These are phyloP conservation scores for Sminthurides aquaticus DNA, from an alignment of 2,888 invertebrate genomes.

Conservation along the genomic window DNA sequence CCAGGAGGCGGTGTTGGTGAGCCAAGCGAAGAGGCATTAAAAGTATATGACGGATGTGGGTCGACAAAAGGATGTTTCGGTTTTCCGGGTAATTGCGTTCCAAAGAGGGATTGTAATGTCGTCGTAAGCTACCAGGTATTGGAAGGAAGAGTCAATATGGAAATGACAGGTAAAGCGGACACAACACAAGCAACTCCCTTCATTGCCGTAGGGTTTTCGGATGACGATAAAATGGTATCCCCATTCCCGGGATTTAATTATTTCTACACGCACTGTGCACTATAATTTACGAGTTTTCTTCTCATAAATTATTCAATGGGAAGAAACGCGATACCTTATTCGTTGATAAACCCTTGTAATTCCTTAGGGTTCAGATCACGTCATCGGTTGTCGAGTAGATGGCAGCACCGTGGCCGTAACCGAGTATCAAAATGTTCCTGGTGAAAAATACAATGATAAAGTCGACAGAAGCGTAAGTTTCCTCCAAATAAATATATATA, in stretches of 20 bases:
- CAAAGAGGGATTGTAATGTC: conserved; percentile 60
- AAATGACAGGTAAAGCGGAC: neutral
- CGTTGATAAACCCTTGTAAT: too few species aligned
- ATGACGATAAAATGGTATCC: conserved; percentile 65
- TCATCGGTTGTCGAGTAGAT: neutral
- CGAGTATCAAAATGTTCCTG: conserved; percentile 1
- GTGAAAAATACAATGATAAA: neutral
- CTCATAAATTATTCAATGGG: too few species aligned
- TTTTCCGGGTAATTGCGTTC: conserved; percentile 61
- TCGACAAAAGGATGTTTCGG: conserved; percentile 71
- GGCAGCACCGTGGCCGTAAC: neutral
- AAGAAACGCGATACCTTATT: too few species aligned
- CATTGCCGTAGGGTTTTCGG: conserved; percentile 21
- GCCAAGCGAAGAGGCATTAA: neutral
- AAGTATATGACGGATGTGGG: conserved; percentile 61
- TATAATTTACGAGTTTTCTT: too few species aligned
- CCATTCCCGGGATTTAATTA: too few species aligned
- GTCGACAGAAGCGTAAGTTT: neutral
- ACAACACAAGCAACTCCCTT: neutral
- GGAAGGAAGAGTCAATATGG: neutral
- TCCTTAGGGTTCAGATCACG: conserved; percentile 1
- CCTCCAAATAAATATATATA: too few species aligned
- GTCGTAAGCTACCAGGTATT: conserved; percentile 49
- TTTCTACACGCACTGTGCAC: conserved; percentile 11
- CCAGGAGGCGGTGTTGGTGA: neutral